Evolutionary conservation across 2,888 invertebrate species (phyloP).

Genomic region (Synergus gifuensis): DNA sequence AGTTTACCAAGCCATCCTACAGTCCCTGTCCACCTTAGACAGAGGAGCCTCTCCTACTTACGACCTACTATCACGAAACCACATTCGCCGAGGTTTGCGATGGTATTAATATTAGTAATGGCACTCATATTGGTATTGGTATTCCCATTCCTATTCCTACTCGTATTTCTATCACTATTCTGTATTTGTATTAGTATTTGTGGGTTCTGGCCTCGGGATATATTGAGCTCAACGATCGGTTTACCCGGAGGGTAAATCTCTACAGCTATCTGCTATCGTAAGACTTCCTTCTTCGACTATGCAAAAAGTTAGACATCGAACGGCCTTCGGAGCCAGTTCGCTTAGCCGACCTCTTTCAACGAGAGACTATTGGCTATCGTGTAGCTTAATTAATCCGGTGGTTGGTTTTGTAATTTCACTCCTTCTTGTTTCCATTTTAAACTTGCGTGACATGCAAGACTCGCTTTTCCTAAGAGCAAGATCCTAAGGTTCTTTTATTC

Average conservation of each 20-base stretch:
- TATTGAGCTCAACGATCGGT: constrained; percentile 37
- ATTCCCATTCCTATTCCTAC: not conserved
- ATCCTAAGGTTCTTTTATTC: not conserved
- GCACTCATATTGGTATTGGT: not conserved
- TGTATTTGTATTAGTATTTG: constrained; percentile 4
- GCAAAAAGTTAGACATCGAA: constrained; percentile 30
- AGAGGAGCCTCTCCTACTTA: constrained; percentile 38
- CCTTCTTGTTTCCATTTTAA: constrained; percentile 39
- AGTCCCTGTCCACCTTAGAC: constrained; percentile 26
- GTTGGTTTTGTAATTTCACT: constrained; percentile 35
- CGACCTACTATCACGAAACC: constrained; percentile 41
- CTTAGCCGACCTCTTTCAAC: constrained; percentile 23
- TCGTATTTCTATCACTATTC: not conserved
- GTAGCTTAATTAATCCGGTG: constrained; percentile 36
- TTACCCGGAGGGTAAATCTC: constrained; percentile 31
- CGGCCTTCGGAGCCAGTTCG: constrained; percentile 38
- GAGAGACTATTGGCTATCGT: constrained; percentile 31
- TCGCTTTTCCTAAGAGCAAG: constrained; percentile 25
- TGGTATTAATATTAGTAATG: constrained; percentile 20
- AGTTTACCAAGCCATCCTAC: constrained; percentile 31
- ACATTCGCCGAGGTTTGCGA: constrained; percentile 28
- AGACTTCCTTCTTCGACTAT: constrained; percentile 41
- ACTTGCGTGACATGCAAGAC: constrained; percentile 29
- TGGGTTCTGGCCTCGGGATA: constrained; percentile 37
- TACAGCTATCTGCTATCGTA: constrained; percentile 26